Percentiles rank a stretch among this genome's conserved stretches.
Evolutionary conservation across 64 coral and sea anemone species (phyloP).

Genomic region (Actinia equina): DNA sequence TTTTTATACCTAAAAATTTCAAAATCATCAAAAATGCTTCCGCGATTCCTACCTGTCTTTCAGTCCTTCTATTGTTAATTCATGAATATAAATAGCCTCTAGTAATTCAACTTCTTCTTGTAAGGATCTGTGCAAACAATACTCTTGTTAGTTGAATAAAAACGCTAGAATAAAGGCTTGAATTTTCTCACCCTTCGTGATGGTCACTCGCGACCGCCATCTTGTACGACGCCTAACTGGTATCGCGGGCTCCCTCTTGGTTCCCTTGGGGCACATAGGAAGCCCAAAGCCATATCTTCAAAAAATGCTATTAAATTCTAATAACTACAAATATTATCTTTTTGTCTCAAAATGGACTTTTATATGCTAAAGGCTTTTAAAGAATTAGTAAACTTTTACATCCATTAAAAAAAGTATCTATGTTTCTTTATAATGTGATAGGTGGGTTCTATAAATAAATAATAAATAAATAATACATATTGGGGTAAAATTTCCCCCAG

Average conservation of each 20-base stretch:
- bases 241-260: slow-evolving; percentile 18
- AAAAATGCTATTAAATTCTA: too few species aligned
- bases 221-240: neutral
- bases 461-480: too few species aligned
- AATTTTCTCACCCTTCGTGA: slow-evolving; percentile 22
- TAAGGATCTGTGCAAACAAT: slow-evolving; percentile 7
- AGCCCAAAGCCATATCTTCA: too few species aligned
- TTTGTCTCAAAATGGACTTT: too few species aligned
- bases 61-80: slow-evolving; percentile 47
- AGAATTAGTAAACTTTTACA: too few species aligned
- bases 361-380: too few species aligned
- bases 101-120: slow-evolving; percentile 70
- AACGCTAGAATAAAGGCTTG: neutral
- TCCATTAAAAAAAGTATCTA: too few species aligned
- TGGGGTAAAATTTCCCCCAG: too few species aligned
- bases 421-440: too few species aligned
- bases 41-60: slow-evolving; percentile 34
- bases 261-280: too few species aligned
- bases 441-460: too few species aligned
- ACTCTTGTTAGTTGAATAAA: neutral
- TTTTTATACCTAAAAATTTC: neutral
- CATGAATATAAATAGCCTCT: slow-evolving; percentile 77
- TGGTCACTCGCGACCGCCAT: slow-evolving; percentile 23
- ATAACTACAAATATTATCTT: too few species aligned
- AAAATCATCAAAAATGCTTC: neutral